Percentiles rank a stretch among this genome's conserved stretches.
phyloP scores from a whole-genome alignment of 2,888 invertebrate genomes.

The Invenusta paracnida region DNA sequence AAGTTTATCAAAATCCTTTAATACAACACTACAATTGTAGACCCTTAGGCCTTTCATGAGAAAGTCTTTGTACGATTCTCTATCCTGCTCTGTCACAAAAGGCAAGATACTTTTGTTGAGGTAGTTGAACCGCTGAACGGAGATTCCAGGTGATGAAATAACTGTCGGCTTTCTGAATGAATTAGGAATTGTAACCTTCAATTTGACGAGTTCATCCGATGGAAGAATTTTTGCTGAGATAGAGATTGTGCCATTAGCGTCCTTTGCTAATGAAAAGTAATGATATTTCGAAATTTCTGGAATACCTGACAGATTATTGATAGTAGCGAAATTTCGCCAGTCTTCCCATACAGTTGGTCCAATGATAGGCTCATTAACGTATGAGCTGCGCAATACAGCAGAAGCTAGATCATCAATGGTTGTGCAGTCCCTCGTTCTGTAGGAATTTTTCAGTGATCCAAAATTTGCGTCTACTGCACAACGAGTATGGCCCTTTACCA shows the following conservation, averaged over 20 bases:
- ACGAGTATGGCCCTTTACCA: background rate
- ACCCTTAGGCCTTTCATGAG: background rate
- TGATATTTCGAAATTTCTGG: constrained; percentile 14
- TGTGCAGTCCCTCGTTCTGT: background rate
- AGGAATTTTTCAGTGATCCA: constrained; percentile 8
- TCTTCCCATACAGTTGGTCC: background rate
- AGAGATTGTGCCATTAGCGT: constrained; percentile 10
- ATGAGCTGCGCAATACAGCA: constrained; percentile 1
- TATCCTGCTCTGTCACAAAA: background rate
- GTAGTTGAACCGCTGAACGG: constrained; percentile 18
- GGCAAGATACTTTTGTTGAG: background rate
- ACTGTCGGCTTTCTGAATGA: constrained; percentile 2
- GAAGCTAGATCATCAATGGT: background rate
- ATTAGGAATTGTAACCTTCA: background rate
- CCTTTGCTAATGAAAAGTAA: constrained; percentile 5
- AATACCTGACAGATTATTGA: background rate
- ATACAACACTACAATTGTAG: background rate
- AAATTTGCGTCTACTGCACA: constrained; percentile 9
- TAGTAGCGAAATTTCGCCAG: background rate
- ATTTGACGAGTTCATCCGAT: background rate
- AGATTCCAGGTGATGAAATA: background rate
- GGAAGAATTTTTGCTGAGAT: background rate
- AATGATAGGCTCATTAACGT: background rate
- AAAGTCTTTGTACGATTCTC: background rate
- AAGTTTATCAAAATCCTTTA: background rate